Conservation (phyloP, 2,113 vertebrate species). For the Macrotis lagotis region DNA sequence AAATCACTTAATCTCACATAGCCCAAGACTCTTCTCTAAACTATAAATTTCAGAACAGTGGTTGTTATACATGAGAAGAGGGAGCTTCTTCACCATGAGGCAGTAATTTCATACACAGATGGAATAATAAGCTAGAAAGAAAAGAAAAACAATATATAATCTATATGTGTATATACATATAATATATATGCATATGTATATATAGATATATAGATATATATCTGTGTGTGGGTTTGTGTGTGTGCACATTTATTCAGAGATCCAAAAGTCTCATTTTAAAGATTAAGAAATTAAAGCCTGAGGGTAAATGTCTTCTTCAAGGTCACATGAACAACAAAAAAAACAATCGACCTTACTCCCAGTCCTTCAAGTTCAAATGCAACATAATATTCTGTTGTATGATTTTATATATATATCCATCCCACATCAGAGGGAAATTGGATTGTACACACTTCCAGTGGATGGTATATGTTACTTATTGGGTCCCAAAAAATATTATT, state of each 20-base stretch:
- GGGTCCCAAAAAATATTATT: background rate
- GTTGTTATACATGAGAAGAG: background rate
- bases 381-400: background rate
- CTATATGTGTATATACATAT: too few relatives aligned
- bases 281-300: background rate
- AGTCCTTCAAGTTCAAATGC: background rate
- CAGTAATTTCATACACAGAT: background rate
- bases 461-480: background rate
- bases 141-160: background rate
- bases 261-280: background rate
- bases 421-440: background rate
- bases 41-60: background rate
- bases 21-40: background rate
- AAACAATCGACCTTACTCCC: background rate
- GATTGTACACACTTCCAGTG: background rate
- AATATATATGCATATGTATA: too few relatives aligned
- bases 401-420: background rate
- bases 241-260: background rate
- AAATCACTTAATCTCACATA: background rate
- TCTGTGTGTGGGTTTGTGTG: too few relatives aligned
- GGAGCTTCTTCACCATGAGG: background rate
- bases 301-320: background rate
- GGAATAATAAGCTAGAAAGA: background rate
- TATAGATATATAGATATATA: too few relatives aligned
- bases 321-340: background rate